A percentile compares a stretch with the other conserved stretches of the same genome.
Conservation (phyloP, 1,140 invertebrate species). For the Drosophila sp. region DNA sequence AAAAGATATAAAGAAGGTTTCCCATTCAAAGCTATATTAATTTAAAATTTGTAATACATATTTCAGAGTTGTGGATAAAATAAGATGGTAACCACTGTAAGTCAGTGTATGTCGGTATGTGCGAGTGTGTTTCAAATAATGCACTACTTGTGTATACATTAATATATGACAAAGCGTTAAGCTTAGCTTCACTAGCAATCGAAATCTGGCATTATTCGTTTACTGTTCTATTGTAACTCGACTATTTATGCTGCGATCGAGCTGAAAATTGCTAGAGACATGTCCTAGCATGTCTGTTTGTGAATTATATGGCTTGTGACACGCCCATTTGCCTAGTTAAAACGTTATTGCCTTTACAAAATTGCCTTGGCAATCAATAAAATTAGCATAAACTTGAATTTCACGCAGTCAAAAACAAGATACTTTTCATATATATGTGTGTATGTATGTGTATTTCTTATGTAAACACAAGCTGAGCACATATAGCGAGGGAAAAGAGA, state of each 20-base stretch:
- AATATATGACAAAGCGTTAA: neutral
- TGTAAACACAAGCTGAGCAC: constrained; percentile 32
- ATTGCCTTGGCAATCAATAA: constrained; percentile 63
- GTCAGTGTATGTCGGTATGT: neutral
- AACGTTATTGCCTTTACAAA: neutral
- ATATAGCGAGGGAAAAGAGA: neutral
- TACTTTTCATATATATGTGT: constrained; percentile 7
- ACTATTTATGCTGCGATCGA: neutral
- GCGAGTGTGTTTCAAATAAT: neutral
- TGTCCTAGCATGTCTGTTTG: neutral
- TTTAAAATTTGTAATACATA: no score
- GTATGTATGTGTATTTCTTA: constrained; percentile 24
- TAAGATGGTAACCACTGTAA: no score
- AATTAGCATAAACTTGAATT: constrained; percentile 77
- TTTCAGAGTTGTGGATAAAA: no score
- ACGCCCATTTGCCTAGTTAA: constrained; percentile 20
- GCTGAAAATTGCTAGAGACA: neutral
- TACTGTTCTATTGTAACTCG: constrained; percentile 1
- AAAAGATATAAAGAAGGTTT: no score
- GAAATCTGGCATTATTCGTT: no score
- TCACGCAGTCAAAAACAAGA: constrained; percentile 68
- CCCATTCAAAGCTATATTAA: no score
- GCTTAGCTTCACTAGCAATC: neutral
- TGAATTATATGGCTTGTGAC: neutral
- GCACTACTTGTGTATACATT: neutral